A percentile compares a stretch with the other conserved stretches of the same genome.
Conservation (phyloP, 37 sponge, comb jelly and placozoan genomes). For the Tethya wilhelma region DNA sequence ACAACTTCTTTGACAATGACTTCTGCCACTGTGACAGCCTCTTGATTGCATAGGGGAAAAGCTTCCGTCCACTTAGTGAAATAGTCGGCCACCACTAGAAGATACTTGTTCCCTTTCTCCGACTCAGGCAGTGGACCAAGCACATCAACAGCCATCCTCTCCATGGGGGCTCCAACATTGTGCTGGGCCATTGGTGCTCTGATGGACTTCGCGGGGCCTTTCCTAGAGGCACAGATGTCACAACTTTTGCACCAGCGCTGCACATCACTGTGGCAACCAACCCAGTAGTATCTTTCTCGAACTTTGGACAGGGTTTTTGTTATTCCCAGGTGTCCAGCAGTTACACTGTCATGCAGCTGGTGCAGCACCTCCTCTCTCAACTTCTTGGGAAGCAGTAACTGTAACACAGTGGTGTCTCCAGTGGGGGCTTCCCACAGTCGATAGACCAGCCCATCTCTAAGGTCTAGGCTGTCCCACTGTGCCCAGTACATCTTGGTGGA, state of each 20-base stretch:
- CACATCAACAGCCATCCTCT: slow-evolving; percentile 57
- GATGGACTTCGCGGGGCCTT: slow-evolving; percentile 16
- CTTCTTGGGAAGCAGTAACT: slow-evolving; percentile 18
- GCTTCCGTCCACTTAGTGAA: slow-evolving; percentile 73
- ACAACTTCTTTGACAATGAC: slow-evolving; percentile 30
- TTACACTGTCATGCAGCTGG: slow-evolving; percentile 18
- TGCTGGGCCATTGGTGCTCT: neutral
- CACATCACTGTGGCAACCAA: slow-evolving; percentile 48
- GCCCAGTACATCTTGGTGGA: no score
- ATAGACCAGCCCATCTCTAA: no score
- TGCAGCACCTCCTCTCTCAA: slow-evolving; percentile 8
- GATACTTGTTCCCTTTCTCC: slow-evolving; percentile 45
- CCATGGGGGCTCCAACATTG: slow-evolving; percentile 31
- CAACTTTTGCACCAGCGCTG: slow-evolving; percentile 48
- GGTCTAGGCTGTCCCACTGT: no score
- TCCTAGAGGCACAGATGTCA: slow-evolving; percentile 28
- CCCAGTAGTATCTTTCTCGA: slow-evolving; percentile 72
- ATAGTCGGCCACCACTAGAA: slow-evolving; percentile 58
- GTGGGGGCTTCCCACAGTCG: no score
- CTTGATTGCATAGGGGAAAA: slow-evolving; percentile 56
- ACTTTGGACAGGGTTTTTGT: slow-evolving; percentile 59
- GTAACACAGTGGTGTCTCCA: slow-evolving; percentile 1
- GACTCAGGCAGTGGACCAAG: slow-evolving; percentile 57
- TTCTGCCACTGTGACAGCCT: slow-evolving; percentile 24
- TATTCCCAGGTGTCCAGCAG: slow-evolving; percentile 59